Base-by-base conservation (phyloP, 2,888 invertebrate species). In the Gymnoscelis rufifasciata region DNA sequence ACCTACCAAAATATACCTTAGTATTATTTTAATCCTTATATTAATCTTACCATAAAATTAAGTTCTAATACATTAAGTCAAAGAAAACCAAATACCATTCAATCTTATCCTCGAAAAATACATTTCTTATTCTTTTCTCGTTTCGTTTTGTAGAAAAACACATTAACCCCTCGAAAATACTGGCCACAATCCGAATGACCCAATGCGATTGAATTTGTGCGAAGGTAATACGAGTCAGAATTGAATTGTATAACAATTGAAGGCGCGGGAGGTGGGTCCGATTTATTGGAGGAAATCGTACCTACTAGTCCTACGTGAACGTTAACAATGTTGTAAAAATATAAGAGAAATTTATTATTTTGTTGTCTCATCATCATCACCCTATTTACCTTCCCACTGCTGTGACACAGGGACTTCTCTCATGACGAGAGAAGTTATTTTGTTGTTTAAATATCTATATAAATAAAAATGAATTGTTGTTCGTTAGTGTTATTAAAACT, bases 191-290 rank as follows among this genome's bases (percentile, higher is more conserved):
- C 50, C 41, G 47, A 57, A 57, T 56, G 52, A 50, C 43, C 23
- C 31, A 39, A 37, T 43, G 24, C 36, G 48, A 52, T 52, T 47
- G 38, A 49, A 52, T 52, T 49, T 42, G 38, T 10, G 8, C 39
- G 38, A 47, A 19, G 35, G 19, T 35, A 35, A 35, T 35, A 45
- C 44, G 37, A 42, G 41, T 38, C 39, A 54, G 66, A 71, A 74
- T 69, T 70, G 61, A 70, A 71, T 66, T 65, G 64, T 67, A 60
- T 60, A 62, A 69, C 75, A 74, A 74, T 73, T 65, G 68, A 58
- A 65, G 64, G n/a, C n/a, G n/a, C 65, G 56, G 52, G 53, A 56
- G 52, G 60, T 51, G 52, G 51, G 30, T 44, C 59, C 61, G 70
- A 71, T 74, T 74, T 75, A 75, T 79, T 65, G 70, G 68, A 36